These are phyloP conservation scores for Platyura marginata DNA, from an alignment of 1,140 invertebrate species.

Conservation along the genomic window DNA sequence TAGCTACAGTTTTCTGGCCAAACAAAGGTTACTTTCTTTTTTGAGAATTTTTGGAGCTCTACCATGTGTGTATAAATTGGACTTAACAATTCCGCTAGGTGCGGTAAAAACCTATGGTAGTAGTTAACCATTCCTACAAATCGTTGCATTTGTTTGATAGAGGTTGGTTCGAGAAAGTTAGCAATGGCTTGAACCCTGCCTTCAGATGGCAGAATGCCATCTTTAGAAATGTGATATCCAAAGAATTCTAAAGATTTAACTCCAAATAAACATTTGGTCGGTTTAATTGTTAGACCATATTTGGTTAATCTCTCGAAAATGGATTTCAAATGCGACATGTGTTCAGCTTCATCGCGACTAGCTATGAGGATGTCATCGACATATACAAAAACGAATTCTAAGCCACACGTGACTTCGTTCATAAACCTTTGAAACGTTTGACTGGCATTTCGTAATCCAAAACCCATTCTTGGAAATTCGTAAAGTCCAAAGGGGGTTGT, in stretches of 20 bases:
- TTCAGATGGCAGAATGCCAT: constrained; percentile 11
- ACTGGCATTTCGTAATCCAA: constrained; percentile 13
- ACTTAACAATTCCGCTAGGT: not conserved
- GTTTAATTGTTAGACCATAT: constrained; percentile 15
- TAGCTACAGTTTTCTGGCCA: constrained; percentile 8
- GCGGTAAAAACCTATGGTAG: not conserved
- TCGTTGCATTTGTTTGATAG: not conserved
- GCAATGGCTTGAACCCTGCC: not conserved
- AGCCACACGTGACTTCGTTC: constrained; percentile 6
- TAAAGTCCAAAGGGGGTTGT: constrained; percentile 16
- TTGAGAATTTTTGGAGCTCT: constrained; percentile 3
- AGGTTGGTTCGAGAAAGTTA: not conserved
- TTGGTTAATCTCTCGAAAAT: constrained; percentile 10
- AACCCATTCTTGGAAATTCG: constrained; percentile 14
- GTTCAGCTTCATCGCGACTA: constrained; percentile 11
- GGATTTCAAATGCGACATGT: constrained; percentile 10
- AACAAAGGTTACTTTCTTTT: constrained; percentile 7
- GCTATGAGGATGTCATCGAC: constrained; percentile 32
- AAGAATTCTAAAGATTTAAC: constrained; percentile 5
- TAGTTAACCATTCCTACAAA: not conserved
- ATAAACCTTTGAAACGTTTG: constrained; percentile 9
- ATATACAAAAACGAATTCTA: constrained; percentile 21
- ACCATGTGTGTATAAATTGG: constrained; percentile 6
- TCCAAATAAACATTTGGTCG: constrained; percentile 12
- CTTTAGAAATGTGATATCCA: constrained; percentile 8